Conservation (phyloP, 2,113 vertebrate species). For the Phalacrocorax carbo region DNA sequence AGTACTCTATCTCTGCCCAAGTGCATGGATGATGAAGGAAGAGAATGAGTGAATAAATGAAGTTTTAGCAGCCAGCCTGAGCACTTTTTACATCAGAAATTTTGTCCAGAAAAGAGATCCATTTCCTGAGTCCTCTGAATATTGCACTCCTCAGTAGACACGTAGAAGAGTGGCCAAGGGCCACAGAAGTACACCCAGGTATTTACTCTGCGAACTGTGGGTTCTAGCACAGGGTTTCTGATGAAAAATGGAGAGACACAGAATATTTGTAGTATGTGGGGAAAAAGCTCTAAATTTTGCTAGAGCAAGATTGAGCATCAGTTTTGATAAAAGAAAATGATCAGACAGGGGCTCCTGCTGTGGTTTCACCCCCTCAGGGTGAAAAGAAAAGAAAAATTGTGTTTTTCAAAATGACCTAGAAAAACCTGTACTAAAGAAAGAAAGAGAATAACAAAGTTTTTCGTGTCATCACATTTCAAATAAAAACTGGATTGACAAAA, state of each 20-base stretch:
- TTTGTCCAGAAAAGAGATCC: background rate
- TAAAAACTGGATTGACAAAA: background rate
- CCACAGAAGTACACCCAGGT: background rate
- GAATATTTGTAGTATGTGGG: background rate
- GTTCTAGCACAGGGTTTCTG: background rate
- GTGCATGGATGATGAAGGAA: background rate
- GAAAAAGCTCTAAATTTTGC: background rate
- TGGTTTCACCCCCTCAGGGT: background rate
- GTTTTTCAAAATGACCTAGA: background rate
- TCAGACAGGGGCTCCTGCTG: background rate
- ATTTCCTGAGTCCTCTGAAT: background rate
- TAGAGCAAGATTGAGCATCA: background rate
- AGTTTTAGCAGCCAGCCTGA: background rate
- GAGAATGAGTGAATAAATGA: background rate
- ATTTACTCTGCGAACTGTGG: background rate
- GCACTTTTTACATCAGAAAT: background rate
- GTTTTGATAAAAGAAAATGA: background rate
- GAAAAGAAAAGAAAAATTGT: background rate
- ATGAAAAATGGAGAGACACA: background rate
- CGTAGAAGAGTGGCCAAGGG: background rate
- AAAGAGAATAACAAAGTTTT: background rate
- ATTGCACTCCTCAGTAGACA: background rate
- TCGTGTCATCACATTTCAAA: background rate
- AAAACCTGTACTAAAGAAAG: background rate
- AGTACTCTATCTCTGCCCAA: background rate